phyloP scores from a whole-genome alignment of 2,113 vertebrate species.

The Sclerurus mexicanus region DNA sequence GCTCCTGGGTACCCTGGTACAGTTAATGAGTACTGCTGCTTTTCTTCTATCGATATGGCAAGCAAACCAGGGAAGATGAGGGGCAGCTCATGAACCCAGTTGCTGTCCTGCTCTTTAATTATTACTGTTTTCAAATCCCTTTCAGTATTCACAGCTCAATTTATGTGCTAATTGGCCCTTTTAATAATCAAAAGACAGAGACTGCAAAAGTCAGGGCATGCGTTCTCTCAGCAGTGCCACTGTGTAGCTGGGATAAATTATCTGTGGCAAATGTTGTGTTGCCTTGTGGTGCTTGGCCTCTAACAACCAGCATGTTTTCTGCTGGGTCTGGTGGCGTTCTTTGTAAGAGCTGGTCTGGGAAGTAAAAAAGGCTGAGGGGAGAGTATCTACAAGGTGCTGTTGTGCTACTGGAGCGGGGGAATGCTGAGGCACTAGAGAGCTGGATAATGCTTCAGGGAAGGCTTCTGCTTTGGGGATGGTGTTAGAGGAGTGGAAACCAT shows the following conservation, averaged over 20 bases:
- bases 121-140: constrained; percentile 49
- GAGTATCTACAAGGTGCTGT: background rate
- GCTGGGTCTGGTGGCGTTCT: background rate
- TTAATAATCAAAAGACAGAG: constrained; percentile 43
- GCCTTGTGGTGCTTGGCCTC: background rate
- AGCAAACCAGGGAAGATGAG: background rate
- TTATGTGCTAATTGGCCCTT: constrained; percentile 45
- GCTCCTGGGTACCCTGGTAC: background rate
- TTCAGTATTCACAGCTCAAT: constrained; percentile 55
- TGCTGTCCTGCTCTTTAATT: constrained; percentile 37
- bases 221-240: background rate
- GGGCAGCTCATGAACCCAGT: background rate
- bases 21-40: background rate
- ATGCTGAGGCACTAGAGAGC: background rate
- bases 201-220: background rate
- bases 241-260: background rate
- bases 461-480: background rate
- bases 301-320: background rate
- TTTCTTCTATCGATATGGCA: background rate
- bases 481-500: background rate
- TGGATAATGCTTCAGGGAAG: background rate
- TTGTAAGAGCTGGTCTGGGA: background rate
- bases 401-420: background rate
- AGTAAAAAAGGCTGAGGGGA: background rate
- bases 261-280: background rate